phyloP scores from a whole-genome alignment of 1,140 invertebrate species.

The Danaus melanippus region DNA sequence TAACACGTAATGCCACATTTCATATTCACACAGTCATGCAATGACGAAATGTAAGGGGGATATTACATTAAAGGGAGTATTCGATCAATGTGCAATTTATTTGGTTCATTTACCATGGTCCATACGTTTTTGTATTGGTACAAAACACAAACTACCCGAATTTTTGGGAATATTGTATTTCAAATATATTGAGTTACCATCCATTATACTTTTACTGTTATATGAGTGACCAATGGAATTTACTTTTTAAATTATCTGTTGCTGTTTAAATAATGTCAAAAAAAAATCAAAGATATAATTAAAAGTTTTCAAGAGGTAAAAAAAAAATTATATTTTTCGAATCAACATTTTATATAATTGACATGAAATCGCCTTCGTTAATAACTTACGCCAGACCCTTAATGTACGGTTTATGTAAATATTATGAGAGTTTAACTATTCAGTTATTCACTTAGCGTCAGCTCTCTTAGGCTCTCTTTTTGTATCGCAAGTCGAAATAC shows the following conservation, averaged over 20 bases:
- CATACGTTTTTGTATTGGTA: slow-evolving; percentile 36
- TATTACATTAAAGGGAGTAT: slow-evolving; percentile 57
- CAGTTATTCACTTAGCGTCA: slow-evolving; percentile 68
- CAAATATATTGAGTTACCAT: too few species aligned
- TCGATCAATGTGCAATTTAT: slow-evolving; percentile 62
- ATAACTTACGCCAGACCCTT: slow-evolving; percentile 34
- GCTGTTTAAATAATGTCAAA: too few species aligned
- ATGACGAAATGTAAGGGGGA: slow-evolving; percentile 32
- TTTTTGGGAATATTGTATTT: too few species aligned
- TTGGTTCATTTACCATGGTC: slow-evolving; percentile 62
- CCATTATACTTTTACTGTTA: too few species aligned
- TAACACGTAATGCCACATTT: slow-evolving; percentile 47
- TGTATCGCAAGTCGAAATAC: slow-evolving; percentile 52
- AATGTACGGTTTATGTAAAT: slow-evolving; percentile 69
- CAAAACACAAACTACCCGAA: slow-evolving; percentile 13
- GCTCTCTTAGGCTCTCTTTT: slow-evolving; percentile 56
- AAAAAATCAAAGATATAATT: too few species aligned
- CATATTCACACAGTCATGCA: slow-evolving; percentile 60
- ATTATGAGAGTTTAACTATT: slow-evolving; percentile 70
- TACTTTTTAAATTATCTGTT: too few species aligned
- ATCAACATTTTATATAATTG: too few species aligned
- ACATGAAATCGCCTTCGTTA: slow-evolving; percentile 18
- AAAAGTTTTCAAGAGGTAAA: too few species aligned
- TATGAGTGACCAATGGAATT: too few species aligned
- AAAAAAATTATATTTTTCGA: too few species aligned